phyloP scores from a whole-genome alignment of 2,888 invertebrate genomes.

The Copidosoma aretas region DNA sequence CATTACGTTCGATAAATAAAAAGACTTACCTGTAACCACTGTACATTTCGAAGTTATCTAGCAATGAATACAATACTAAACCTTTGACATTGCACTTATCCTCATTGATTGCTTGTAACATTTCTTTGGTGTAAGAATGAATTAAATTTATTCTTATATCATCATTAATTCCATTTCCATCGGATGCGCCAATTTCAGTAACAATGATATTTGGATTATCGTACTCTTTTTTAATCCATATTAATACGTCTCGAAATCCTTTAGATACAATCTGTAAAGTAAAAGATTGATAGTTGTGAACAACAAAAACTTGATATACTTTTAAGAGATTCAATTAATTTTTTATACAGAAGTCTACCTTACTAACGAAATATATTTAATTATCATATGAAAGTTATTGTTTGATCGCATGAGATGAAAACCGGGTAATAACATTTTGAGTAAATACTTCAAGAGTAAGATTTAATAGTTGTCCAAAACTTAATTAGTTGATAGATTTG shows the following conservation, averaged over 20 bases:
- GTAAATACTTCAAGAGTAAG: too few relatives aligned
- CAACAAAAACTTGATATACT: background rate
- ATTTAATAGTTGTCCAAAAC: too few relatives aligned
- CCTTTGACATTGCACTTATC: background rate
- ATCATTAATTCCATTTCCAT: background rate
- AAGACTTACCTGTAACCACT: background rate
- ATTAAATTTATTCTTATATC: background rate
- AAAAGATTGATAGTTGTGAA: background rate
- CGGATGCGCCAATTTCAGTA: background rate
- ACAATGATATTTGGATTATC: background rate
- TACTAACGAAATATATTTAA: too few relatives aligned
- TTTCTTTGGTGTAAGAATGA: background rate
- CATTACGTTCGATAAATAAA: background rate
- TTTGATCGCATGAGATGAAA: too few relatives aligned
- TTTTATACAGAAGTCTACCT: too few relatives aligned
- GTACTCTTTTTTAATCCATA: background rate
- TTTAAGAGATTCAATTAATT: too few relatives aligned
- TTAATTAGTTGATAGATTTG: too few relatives aligned
- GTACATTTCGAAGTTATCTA: background rate
- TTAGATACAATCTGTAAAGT: background rate
- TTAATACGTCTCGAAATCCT: background rate
- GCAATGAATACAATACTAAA: background rate
- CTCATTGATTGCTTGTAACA: background rate
- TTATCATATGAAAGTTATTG: too few relatives aligned
- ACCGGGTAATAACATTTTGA: too few relatives aligned